A percentile compares a stretch with the other conserved stretches of the same genome.
Conservation (phyloP, 2,888 invertebrate species). For the Lasioglossum morio region DNA sequence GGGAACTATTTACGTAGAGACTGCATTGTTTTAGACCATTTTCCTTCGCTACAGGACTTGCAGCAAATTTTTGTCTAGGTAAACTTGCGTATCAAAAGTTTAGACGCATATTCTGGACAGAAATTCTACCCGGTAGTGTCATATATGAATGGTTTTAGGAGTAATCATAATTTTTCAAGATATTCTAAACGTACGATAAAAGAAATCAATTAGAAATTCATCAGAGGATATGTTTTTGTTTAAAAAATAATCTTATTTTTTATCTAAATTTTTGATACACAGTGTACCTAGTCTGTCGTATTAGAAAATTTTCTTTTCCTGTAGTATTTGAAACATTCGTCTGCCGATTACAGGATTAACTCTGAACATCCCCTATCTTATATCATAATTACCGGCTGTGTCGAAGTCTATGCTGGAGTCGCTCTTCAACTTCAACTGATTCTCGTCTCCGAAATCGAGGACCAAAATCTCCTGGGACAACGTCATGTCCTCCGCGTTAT, state of each 20-base stretch:
- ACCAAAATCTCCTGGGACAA: constrained; percentile 97
- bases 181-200: too few species aligned
- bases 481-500: constrained; percentile 94
- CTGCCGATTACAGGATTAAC: neutral
- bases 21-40: neutral
- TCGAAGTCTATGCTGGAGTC: constrained; percentile 88
- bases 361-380: neutral
- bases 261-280: too few species aligned
- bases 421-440: constrained; percentile 89
- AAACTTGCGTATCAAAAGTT: too few species aligned
- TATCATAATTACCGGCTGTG: constrained; percentile 82
- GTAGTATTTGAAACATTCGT: neutral
- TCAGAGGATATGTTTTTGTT: too few species aligned
- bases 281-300: neutral
- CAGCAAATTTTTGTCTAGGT: too few species aligned
- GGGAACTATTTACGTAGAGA: neutral
- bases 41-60: too few species aligned
- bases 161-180: too few species aligned
- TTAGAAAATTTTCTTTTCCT: neutral
- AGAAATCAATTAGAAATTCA: too few species aligned
- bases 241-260: too few species aligned
- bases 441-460: constrained; percentile 96
- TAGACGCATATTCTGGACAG: too few species aligned
- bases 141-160: too few species aligned
- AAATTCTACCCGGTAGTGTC: too few species aligned